These are phyloP conservation scores for Lampropteryx suffumata DNA, from an alignment of 2,888 invertebrate genomes.

Conservation along the genomic window DNA sequence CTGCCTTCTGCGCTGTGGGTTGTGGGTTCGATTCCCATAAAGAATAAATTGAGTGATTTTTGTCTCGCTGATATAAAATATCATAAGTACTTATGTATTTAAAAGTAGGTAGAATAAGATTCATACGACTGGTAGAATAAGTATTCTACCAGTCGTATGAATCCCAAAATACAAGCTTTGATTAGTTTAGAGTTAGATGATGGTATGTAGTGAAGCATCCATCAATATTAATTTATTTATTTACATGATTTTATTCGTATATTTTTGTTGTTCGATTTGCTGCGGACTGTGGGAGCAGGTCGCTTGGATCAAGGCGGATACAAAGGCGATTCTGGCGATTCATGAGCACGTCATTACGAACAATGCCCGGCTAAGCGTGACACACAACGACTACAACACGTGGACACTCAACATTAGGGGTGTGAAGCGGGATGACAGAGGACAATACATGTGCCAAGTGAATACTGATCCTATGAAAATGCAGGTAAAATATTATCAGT, in stretches of 20 bases:
- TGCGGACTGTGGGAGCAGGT: constrained; percentile 83
- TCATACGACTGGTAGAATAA: too few species aligned
- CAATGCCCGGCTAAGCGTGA: constrained; percentile 93
- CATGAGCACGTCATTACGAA: constrained; percentile 97
- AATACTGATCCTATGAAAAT: constrained; percentile 97
- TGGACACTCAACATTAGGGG: constrained; percentile 95
- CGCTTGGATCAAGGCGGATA: constrained; percentile 97
- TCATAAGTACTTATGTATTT: too few species aligned
- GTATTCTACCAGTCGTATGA: too few species aligned
- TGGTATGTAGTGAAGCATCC: too few species aligned
- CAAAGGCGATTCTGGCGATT: constrained; percentile 95
- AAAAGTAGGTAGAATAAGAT: too few species aligned
- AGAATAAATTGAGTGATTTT: too few species aligned
- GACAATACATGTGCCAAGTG: constrained; percentile 97
- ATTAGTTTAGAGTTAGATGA: too few species aligned
- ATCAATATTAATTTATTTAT: too few species aligned
- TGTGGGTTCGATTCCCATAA: too few species aligned
- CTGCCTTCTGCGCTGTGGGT: too few species aligned
- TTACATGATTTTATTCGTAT: constrained; percentile 17
- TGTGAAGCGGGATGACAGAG: constrained; percentile 93
- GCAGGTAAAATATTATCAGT: constrained; percentile 84
- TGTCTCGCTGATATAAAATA: too few species aligned
- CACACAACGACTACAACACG: constrained; percentile 95
- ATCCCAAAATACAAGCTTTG: too few species aligned
- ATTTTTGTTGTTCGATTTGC: constrained; percentile 29